Conservation (phyloP, 2,797 vertebrate genomes). For the Rhabdophis nuchalis region DNA sequence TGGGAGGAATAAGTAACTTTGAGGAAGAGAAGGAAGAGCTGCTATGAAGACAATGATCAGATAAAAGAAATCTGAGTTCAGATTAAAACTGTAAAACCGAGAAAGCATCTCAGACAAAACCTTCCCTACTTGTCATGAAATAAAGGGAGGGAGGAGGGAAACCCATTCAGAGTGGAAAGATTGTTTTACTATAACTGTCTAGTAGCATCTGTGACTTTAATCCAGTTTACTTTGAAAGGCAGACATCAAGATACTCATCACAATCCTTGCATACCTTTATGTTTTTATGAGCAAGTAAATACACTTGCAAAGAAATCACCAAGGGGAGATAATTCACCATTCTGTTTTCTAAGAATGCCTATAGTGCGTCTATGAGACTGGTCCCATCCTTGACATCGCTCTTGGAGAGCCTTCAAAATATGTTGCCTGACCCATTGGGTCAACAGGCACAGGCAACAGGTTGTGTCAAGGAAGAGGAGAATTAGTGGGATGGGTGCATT, state of each 20-base stretch:
- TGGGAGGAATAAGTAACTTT: no score
- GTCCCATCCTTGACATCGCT: not conserved
- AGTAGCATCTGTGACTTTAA: not conserved
- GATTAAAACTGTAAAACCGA: not conserved
- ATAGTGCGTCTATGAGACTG: not conserved
- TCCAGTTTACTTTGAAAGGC: not conserved
- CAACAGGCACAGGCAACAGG: not conserved
- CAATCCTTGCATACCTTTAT: not conserved
- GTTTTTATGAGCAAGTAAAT: not conserved
- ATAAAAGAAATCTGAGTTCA: not conserved
- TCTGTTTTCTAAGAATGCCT: not conserved
- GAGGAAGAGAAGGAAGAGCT: not conserved
- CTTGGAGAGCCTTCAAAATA: not conserved
- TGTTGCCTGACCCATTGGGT: not conserved
- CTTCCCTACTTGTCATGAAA: not conserved
- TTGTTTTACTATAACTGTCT: not conserved
- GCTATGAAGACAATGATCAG: not conserved
- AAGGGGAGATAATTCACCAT: not conserved
- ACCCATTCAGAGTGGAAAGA: not conserved
- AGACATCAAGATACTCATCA: not conserved
- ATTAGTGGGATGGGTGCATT: not conserved
- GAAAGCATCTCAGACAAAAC: not conserved
- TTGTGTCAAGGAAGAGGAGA: not conserved
- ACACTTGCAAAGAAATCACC: not conserved
- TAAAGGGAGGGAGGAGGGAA: not conserved